Evolutionary conservation across 1,140 invertebrate genomes (phyloP).

Genomic region (Leptinotarsa lineolata): DNA sequence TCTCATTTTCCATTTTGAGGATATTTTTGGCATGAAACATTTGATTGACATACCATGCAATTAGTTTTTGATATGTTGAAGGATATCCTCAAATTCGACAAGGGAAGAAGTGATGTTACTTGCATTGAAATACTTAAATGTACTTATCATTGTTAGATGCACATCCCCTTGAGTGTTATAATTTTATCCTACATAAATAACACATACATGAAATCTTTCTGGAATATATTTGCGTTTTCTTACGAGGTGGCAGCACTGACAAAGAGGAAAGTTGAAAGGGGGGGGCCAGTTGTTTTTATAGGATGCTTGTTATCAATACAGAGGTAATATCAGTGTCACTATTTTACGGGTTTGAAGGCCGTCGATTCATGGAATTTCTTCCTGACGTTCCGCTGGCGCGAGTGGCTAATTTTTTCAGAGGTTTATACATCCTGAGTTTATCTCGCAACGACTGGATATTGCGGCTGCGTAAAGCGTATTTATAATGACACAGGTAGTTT

Average conservation of each 20-base stretch:
- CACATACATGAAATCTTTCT: neutral
- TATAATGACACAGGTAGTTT: too few species aligned
- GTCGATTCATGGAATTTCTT: too few species aligned
- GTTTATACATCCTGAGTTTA: too few species aligned
- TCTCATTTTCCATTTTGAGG: neutral
- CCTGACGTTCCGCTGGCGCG: too few species aligned
- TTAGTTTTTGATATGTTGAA: neutral
- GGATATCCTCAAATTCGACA: slow-evolving; percentile 13
- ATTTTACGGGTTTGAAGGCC: too few species aligned
- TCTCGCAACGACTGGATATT: too few species aligned
- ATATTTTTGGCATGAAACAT: slow-evolving; percentile 5
- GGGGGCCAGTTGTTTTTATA: too few species aligned
- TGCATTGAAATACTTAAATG: slow-evolving; percentile 38
- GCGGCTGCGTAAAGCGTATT: too few species aligned
- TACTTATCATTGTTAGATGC: slow-evolving; percentile 50
- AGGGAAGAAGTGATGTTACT: slow-evolving; percentile 13
- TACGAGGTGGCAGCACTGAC: neutral
- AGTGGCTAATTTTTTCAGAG: too few species aligned
- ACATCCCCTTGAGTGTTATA: slow-evolving; percentile 41
- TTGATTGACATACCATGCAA: neutral
- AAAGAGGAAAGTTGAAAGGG: neutral
- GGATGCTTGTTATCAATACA: too few species aligned
- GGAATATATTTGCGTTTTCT: neutral
- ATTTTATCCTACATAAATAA: slow-evolving; percentile 15
- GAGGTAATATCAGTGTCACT: too few species aligned